A percentile compares a stretch with the other conserved stretches of the same genome.
Conservation (phyloP, 2,113 vertebrate genomes). For the Pluvianellus socialis region DNA sequence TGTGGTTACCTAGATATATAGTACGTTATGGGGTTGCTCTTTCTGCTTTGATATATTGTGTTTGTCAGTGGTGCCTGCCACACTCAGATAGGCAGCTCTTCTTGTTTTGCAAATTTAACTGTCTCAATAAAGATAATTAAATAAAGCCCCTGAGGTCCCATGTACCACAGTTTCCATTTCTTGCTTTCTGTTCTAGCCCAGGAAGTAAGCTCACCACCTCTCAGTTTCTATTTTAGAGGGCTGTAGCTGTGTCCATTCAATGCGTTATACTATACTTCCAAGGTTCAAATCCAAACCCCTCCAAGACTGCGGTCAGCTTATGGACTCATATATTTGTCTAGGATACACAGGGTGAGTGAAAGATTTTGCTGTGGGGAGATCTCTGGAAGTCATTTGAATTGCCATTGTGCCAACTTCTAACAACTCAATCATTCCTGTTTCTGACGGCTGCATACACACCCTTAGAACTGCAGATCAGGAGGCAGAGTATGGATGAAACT, state of each 20-base stretch:
- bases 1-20: conserved; percentile 36
- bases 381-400: background rate
- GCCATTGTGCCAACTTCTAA: background rate
- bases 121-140: conserved; percentile 49
- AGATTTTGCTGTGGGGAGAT: background rate
- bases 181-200: background rate
- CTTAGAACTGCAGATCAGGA: background rate
- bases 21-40: background rate
- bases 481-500: background rate
- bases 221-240: background rate
- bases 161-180: background rate
- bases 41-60: conserved; percentile 48
- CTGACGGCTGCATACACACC: background rate
- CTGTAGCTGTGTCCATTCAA: fast-evolving
- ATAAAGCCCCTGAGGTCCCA: conserved; percentile 21
- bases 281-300: background rate
- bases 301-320: background rate
- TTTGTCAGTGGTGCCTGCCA: conserved; percentile 38
- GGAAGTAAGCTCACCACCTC: background rate
- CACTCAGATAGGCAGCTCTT: conserved; percentile 46
- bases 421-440: background rate
- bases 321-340: background rate
- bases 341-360: background rate
- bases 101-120: conserved; percentile 44
- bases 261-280: background rate